Percentiles rank a stretch among this genome's conserved stretches.
Conservation (phyloP, 2,797 vertebrate species). For the Pipistrellus nathusii region DNA sequence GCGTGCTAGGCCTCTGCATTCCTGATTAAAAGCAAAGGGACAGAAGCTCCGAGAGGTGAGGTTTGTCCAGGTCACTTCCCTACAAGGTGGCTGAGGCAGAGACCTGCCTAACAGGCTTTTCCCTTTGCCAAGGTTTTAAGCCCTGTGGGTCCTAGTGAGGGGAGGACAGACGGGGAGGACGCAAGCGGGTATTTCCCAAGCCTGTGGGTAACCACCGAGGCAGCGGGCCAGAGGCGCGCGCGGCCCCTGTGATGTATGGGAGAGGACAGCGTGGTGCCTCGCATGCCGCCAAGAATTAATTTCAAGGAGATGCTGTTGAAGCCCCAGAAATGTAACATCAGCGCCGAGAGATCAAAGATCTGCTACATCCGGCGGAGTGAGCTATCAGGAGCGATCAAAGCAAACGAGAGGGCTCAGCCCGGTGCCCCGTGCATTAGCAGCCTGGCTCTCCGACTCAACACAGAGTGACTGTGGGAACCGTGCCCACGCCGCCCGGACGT, state of each 20-base stretch:
- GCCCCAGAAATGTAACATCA: constrained; percentile 87
- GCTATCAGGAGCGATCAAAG: constrained; percentile 83
- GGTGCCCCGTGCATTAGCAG: constrained; percentile 76
- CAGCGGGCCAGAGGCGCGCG: constrained; percentile 87
- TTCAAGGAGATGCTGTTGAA: constrained; percentile 87
- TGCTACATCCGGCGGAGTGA: constrained; percentile 83
- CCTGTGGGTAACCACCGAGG: constrained; percentile 83
- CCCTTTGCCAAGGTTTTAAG: background rate
- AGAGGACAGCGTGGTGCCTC: constrained; percentile 91
- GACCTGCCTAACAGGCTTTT: background rate
- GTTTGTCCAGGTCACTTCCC: background rate
- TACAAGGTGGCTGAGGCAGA: background rate
- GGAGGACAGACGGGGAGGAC: background rate
- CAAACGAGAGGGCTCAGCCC: constrained; percentile 85
- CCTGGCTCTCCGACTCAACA: constrained; percentile 77
- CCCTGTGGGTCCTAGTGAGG: background rate
- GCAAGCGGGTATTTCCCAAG: constrained; percentile 75
- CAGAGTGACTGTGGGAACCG: constrained; percentile 55
- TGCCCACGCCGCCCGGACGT: constrained; percentile 34
- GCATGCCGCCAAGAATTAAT: constrained; percentile 89
- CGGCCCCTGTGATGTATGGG: constrained; percentile 90
- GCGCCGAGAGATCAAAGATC: constrained; percentile 87
- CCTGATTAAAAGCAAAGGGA: background rate
- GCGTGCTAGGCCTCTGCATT: background rate
- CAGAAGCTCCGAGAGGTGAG: background rate